Conservation (phyloP, 2,113 vertebrate species). For the Zingel zingel region DNA sequence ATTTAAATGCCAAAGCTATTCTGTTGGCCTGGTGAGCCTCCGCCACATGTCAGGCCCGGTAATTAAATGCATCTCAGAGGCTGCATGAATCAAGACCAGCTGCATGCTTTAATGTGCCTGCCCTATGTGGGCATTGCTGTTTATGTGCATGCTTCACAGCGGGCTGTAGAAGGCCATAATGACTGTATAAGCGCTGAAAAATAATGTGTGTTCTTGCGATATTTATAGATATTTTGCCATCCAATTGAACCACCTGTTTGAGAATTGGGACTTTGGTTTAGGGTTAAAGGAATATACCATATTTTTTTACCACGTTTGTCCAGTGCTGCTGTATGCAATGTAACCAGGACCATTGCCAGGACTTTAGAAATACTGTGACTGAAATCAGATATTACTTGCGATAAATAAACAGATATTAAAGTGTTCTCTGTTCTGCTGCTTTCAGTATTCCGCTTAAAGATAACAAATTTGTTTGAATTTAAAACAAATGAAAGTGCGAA, state of each 20-base stretch:
- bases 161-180: neutral
- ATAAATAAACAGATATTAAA: too few species aligned
- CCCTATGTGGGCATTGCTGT: neutral
- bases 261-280: neutral
- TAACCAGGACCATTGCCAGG: neutral
- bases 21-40: slow-evolving; percentile 39
- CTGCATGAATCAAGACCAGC: slow-evolving; percentile 17
- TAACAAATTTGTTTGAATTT: too few species aligned
- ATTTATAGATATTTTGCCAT: neutral
- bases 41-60: slow-evolving; percentile 21
- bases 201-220: neutral
- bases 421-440: too few species aligned
- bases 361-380: neutral
- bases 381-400: too few species aligned
- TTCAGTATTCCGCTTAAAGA: too few species aligned
- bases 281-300: neutral
- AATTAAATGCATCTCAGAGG: slow-evolving; percentile 55
- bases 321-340: neutral
- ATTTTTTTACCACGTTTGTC: neutral
- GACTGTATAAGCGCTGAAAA: neutral
- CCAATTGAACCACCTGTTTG: neutral
- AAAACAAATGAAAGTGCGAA: too few species aligned
- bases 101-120: neutral
- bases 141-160: neutral
- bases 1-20: slow-evolving; percentile 69